Evolutionary conservation across 1,140 invertebrate species (phyloP).

Genomic region (Micrasema longulum): DNA sequence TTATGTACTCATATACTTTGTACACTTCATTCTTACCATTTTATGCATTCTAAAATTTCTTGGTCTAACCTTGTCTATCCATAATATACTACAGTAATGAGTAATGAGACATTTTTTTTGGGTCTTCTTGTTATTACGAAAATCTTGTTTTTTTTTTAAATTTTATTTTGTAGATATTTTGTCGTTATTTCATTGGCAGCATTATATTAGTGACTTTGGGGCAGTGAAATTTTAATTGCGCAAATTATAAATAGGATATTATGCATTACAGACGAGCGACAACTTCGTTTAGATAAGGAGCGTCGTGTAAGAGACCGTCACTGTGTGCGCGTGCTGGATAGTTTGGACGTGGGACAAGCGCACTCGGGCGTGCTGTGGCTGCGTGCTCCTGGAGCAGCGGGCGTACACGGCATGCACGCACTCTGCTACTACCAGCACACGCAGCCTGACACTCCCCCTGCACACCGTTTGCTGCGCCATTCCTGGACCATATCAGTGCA

Average conservation of each 20-base stretch:
- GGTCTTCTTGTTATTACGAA: too few species aligned
- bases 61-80: too few species aligned
- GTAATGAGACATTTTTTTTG: too few species aligned
- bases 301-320: constrained; percentile 61
- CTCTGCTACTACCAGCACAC: constrained; percentile 79
- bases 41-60: too few species aligned
- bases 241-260: constrained; percentile 11
- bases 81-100: too few species aligned
- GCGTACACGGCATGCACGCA: constrained; percentile 72
- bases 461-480: constrained; percentile 72
- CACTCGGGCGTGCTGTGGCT: constrained; percentile 72
- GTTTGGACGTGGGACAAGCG: constrained; percentile 68
- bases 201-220: too few species aligned
- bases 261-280: constrained; percentile 52
- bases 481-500: constrained; percentile 73
- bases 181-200: too few species aligned
- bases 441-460: constrained; percentile 60
- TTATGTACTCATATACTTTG: too few species aligned
- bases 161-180: too few species aligned
- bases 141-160: too few species aligned
- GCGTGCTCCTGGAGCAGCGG: constrained; percentile 71
- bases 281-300: constrained; percentile 57
- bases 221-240: too few species aligned
- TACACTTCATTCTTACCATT: too few species aligned
- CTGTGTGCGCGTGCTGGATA: constrained; percentile 58